phyloP scores from a whole-genome alignment of 2,113 vertebrate genomes.

The Sinocyclocheilus anophthalmus region DNA sequence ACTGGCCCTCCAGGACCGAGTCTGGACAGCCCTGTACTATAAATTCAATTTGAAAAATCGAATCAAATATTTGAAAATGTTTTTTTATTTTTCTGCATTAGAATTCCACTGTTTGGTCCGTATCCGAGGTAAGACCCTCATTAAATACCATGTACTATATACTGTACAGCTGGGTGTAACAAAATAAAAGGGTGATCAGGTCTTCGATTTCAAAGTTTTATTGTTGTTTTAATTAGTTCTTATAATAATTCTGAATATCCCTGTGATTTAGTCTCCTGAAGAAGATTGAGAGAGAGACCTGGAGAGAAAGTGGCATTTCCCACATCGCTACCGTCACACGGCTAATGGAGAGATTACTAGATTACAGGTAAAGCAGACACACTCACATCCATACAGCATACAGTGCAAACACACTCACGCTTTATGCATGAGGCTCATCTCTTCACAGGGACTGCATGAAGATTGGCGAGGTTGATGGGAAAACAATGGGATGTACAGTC shows the following conservation, averaged over 20 bases:
- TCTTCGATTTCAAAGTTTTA: background rate
- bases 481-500: constrained; percentile 94
- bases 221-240: constrained; percentile 23
- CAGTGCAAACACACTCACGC: background rate
- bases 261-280: constrained; percentile 84
- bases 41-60: too few species aligned
- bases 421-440: background rate
- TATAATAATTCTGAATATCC: background rate
- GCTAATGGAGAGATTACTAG: constrained; percentile 94
- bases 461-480: constrained; percentile 95
- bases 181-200: background rate
- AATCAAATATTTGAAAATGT: background rate
- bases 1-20: too few species aligned
- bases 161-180: background rate
- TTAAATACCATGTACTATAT: background rate
- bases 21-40: too few species aligned
- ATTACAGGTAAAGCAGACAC: constrained; percentile 84
- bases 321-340: constrained; percentile 96
- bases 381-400: background rate
- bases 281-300: constrained; percentile 98
- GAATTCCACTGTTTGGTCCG: constrained; percentile 98
- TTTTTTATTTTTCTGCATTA: constrained; percentile 72
- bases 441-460: constrained; percentile 95
- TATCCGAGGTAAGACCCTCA: constrained; percentile 92
- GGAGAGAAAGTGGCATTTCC: constrained; percentile 96